Conservation (phyloP, 2,888 invertebrate genomes). For the Onthophagus sagittarius region DNA sequence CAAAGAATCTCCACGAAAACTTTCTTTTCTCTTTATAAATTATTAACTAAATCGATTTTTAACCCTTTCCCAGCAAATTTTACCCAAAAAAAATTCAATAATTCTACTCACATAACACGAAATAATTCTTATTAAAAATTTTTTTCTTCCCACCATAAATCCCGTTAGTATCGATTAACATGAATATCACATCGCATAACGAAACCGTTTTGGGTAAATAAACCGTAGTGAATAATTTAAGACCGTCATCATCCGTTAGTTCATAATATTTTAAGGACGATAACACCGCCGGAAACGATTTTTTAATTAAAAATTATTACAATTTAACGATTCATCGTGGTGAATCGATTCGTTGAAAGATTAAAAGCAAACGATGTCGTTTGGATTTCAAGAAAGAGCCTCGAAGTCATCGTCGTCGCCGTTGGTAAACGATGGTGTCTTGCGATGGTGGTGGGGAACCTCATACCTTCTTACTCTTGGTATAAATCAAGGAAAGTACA, state of each 20-base stretch:
- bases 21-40: too few species aligned
- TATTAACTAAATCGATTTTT: too few species aligned
- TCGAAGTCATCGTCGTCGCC: background rate
- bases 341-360: background rate
- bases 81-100: too few species aligned
- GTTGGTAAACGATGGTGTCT: conserved; percentile 13
- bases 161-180: background rate
- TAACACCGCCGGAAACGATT: background rate
- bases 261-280: background rate
- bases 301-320: background rate
- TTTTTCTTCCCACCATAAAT: background rate
- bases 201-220: background rate
- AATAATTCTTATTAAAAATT: too few species aligned
- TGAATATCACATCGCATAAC: background rate
- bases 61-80: too few species aligned
- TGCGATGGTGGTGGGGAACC: conserved; percentile 23
- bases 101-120: too few species aligned
- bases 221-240: background rate
- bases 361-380: background rate
- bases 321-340: background rate
- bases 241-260: background rate
- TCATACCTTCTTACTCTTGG: conserved; percentile 29
- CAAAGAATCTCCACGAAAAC: too few species aligned
- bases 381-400: background rate
- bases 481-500: conserved; percentile 44